These are phyloP conservation scores for Sebastes kiyomatsui DNA, from an alignment of 2,797 vertebrate genomes.

Conservation along the genomic window DNA sequence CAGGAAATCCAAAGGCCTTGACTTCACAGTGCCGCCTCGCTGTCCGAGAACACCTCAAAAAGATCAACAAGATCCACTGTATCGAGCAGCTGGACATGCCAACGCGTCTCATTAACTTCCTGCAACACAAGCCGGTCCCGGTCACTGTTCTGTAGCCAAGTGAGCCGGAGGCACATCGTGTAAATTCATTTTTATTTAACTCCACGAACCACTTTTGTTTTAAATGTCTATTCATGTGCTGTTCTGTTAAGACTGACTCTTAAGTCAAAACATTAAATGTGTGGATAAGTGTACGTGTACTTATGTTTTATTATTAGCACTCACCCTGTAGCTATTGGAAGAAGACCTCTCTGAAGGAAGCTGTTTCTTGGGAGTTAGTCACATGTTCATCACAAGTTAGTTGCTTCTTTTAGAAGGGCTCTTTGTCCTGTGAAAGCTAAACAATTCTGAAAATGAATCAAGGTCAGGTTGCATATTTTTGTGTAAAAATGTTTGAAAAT, in stretches of 20 bases:
- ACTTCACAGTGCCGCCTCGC: conserved; percentile 88
- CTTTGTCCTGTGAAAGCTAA: not conserved
- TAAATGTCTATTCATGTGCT: conserved; percentile 1
- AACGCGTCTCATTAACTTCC: conserved; percentile 81
- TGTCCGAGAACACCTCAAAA: conserved; percentile 81
- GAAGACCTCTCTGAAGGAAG: not conserved
- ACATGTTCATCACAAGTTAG: conserved; percentile 24
- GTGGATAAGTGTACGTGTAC: not conserved
- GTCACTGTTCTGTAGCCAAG: conserved; percentile 36
- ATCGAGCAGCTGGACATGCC: conserved; percentile 87
- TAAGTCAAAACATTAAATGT: conserved; percentile 42
- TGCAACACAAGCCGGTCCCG: conserved; percentile 79
- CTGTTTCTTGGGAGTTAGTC: not conserved
- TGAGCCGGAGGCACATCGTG: not conserved
- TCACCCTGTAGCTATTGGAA: not conserved
- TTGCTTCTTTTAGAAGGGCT: not conserved
- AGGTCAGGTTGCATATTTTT: not conserved
- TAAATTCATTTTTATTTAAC: not conserved
- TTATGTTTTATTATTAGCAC: not conserved
- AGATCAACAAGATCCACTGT: conserved; percentile 66
- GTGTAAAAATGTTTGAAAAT: not conserved
- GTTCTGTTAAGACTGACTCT: not conserved
- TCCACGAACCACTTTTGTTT: not conserved
- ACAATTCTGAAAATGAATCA: not conserved
- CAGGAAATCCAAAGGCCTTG: conserved; percentile 88